Percentiles rank a stretch among this genome's conserved stretches.
phyloP scores from a whole-genome alignment of 2,113 vertebrate species.

The Colaptes auratus region DNA sequence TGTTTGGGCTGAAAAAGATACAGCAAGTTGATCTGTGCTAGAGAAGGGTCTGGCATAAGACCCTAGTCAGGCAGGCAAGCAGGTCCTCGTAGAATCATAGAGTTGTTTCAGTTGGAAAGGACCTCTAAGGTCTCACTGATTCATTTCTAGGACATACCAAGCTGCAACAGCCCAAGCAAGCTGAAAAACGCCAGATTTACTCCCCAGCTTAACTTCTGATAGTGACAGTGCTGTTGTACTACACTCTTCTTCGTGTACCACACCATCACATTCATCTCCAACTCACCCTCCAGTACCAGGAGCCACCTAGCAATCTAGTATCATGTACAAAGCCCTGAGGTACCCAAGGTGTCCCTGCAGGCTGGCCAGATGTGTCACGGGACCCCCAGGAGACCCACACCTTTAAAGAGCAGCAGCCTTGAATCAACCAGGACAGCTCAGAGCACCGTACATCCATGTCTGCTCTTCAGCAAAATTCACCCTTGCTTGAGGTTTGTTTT shows the following conservation, averaged over 20 bases:
- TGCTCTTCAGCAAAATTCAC: not conserved
- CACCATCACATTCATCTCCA: not conserved
- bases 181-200: not conserved
- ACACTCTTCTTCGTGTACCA: not conserved
- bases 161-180: not conserved
- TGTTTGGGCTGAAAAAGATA: not conserved
- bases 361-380: not conserved
- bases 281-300: not conserved
- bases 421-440: not conserved
- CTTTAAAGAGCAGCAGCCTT: not conserved
- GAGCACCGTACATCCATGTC: not conserved
- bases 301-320: not conserved
- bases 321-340: not conserved
- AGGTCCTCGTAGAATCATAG: not conserved
- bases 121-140: not conserved
- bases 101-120: too few species aligned
- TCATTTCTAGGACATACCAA: not conserved
- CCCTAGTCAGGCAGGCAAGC: not conserved
- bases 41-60: not conserved
- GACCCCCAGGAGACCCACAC: not conserved
- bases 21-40: not conserved
- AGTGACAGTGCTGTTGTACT: rapidly evolving
- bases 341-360: not conserved
- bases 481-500: not conserved
- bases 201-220: not conserved